Conservation (phyloP, 1,140 invertebrate species). For the Bilobella aurantiaca region DNA sequence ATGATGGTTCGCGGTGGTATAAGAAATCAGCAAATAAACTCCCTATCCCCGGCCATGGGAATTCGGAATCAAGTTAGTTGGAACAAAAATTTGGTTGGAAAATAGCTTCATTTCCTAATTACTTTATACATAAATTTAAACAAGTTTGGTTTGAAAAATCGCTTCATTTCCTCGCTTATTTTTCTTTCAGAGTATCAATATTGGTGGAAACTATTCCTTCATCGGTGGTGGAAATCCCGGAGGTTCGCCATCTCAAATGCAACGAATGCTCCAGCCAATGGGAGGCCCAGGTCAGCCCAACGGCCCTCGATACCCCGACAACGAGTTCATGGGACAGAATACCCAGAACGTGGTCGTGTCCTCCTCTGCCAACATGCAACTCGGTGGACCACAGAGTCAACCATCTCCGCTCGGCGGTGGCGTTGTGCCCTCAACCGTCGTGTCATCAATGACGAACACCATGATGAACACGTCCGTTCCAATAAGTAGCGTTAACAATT, state of each 20-base stretch:
- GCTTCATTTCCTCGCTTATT: conserved; percentile 1
- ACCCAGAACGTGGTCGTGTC: conserved; percentile 28
- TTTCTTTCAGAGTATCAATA: conserved; percentile 15
- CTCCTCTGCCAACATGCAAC: conserved; percentile 19
- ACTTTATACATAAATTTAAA: not conserved
- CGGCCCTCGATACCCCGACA: conserved; percentile 26
- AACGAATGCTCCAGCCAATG: conserved; percentile 31
- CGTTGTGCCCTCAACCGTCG: conserved; percentile 14
- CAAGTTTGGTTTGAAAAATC: not conserved
- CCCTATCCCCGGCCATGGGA: conserved; percentile 20
- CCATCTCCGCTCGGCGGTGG: conserved; percentile 13
- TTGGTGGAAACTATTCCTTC: conserved; percentile 21
- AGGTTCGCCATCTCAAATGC: conserved; percentile 15
- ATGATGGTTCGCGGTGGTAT: conserved; percentile 23
- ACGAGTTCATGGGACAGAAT: conserved; percentile 30
- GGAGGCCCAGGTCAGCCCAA: not conserved
- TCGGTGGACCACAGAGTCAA: conserved; percentile 12
- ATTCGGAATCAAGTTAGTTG: conserved; percentile 27
- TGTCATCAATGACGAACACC: conserved; percentile 21
- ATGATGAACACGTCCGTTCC: conserved; percentile 24
- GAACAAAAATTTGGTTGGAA: too few species aligned
- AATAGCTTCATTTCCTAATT: too few species aligned
- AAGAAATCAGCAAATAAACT: conserved; percentile 14
- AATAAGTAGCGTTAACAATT: conserved; percentile 18
- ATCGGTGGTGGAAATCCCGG: conserved; percentile 12